Evolutionary conservation across 2,797 vertebrate species (phyloP).

Genomic region (Ctenopoma kingsleyae): DNA sequence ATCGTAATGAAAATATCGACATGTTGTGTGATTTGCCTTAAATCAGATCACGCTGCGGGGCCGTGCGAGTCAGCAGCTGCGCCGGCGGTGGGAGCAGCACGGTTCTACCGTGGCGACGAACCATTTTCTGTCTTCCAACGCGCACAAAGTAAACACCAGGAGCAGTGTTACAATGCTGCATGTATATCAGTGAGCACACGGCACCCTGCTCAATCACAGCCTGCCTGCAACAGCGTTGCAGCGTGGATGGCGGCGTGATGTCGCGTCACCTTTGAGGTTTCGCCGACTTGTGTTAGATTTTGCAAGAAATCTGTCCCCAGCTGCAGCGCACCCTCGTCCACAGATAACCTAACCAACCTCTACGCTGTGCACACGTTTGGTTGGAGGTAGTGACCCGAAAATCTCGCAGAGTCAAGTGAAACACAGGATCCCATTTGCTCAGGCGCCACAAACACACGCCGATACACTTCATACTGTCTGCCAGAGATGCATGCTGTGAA

Average conservation of each 20-base stretch:
- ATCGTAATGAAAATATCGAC: slow-evolving; percentile 21
- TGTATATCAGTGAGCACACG: slow-evolving; percentile 17
- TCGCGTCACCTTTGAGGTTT: slow-evolving; percentile 42
- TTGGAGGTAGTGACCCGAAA: slow-evolving; percentile 33
- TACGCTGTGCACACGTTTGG: slow-evolving; percentile 13
- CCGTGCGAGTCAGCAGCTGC: slow-evolving; percentile 48
- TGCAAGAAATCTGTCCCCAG: neutral
- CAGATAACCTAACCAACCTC: neutral
- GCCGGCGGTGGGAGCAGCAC: neutral
- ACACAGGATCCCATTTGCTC: slow-evolving; percentile 16
- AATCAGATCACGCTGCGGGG: slow-evolving; percentile 35
- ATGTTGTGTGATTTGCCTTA: slow-evolving; percentile 15
- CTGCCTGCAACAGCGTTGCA: slow-evolving; percentile 45
- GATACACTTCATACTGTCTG: neutral
- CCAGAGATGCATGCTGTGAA: slow-evolving; percentile 23
- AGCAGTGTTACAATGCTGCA: slow-evolving; percentile 17
- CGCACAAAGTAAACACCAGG: slow-evolving; percentile 44
- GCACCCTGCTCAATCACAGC: slow-evolving; percentile 45
- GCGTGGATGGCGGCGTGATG: slow-evolving; percentile 40
- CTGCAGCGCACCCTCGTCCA: neutral
- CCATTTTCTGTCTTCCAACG: slow-evolving; percentile 18
- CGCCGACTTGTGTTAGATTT: slow-evolving; percentile 16
- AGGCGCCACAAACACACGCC: slow-evolving; percentile 4
- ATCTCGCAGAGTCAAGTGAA: slow-evolving; percentile 45
- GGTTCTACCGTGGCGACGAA: slow-evolving; percentile 22